phyloP scores from a whole-genome alignment of 1,140 invertebrate genomes.

The Drosophila sp. region DNA sequence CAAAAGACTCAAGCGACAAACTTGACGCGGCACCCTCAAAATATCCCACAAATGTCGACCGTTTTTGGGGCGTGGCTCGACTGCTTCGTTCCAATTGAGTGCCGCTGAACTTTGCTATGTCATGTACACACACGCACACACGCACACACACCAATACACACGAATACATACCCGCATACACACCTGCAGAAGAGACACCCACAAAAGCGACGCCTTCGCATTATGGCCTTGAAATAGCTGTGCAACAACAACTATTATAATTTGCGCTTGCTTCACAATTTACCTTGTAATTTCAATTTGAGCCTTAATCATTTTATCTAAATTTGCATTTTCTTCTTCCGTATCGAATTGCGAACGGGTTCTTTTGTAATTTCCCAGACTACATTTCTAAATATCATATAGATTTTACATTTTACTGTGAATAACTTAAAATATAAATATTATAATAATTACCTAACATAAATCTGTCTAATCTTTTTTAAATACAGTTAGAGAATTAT shows the following conservation, averaged over 20 bases:
- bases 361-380: not conserved
- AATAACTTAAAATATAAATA: too few species aligned
- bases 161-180: constrained; percentile 11
- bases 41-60: not conserved
- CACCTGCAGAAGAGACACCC: constrained; percentile 22
- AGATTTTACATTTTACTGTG: too few species aligned
- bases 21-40: constrained; percentile 52
- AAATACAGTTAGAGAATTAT: too few species aligned
- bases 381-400: not conserved
- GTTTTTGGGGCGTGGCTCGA: constrained; percentile 22
- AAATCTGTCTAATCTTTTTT: too few species aligned
- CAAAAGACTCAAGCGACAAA: constrained; percentile 77
- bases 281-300: constrained; percentile 22
- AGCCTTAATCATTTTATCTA: not conserved
- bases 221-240: constrained; percentile 40
- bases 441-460: too few species aligned
- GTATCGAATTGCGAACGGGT: too few species aligned
- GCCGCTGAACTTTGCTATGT: constrained; percentile 28
- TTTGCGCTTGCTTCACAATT: constrained; percentile 10
- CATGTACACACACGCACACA: constrained; percentile 8
- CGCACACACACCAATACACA: constrained; percentile 9
- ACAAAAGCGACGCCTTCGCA: constrained; percentile 33
- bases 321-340: constrained; percentile 10
- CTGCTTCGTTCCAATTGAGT: constrained; percentile 48
- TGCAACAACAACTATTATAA: constrained; percentile 29